phyloP scores from a whole-genome alignment of 2,888 invertebrate genomes.

The Dysmachus trigonus region DNA sequence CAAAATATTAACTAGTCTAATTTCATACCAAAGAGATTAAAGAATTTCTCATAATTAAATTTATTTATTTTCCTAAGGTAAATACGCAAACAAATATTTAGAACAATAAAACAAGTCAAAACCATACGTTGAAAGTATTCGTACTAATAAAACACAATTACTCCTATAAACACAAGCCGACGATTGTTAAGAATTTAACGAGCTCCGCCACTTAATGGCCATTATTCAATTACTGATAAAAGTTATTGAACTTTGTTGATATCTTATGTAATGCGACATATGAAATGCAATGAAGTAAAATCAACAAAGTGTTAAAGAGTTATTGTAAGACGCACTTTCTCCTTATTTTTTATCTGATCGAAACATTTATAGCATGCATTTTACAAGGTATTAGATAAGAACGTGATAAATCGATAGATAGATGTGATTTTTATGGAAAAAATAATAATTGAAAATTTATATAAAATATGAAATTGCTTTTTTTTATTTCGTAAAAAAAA shows the following conservation, averaged over 20 bases:
- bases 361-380: background rate
- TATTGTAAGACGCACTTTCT: background rate
- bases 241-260: background rate
- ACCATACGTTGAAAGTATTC: constrained; percentile 42
- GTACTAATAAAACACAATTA: background rate
- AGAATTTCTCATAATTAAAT: too few species aligned
- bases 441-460: background rate
- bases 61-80: background rate
- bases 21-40: too few species aligned
- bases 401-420: background rate
- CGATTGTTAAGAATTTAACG: background rate
- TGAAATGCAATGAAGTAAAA: constrained; percentile 41
- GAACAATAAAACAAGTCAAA: constrained; percentile 49
- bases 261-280: background rate
- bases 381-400: background rate
- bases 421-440: background rate
- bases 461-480: background rate
- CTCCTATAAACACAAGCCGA: background rate
- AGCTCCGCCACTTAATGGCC: background rate
- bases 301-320: constrained; percentile 5
- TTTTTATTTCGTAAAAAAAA: background rate
- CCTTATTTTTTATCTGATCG: background rate
- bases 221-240: background rate
- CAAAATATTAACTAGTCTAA: too few species aligned
- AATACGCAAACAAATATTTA: background rate